Evolutionary conservation across 2,113 vertebrate genomes (phyloP).

Genomic region (Tachysurus vachellii): DNA sequence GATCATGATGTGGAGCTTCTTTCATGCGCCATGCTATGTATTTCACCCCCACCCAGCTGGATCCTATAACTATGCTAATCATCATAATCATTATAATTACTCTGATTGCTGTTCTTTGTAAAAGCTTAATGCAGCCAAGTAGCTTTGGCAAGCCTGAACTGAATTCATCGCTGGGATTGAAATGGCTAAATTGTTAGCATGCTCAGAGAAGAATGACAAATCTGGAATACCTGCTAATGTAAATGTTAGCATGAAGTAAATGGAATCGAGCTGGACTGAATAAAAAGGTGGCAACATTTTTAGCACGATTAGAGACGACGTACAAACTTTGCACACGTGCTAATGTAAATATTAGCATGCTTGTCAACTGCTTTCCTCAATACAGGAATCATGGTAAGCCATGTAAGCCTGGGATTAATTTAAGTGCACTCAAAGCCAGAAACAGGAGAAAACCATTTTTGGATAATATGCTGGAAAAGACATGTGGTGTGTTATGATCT

Average conservation of each 20-base stretch:
- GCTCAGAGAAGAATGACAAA: background rate
- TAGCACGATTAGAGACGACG: background rate
- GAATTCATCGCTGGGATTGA: background rate
- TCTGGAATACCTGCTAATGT: background rate
- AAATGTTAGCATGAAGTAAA: background rate
- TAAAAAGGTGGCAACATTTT: conserved; percentile 5
- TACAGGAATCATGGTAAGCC: background rate
- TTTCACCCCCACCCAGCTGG: background rate
- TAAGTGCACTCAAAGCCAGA: conserved; percentile 28
- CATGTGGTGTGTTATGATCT: background rate
- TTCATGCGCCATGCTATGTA: background rate
- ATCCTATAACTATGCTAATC: conserved; percentile 27
- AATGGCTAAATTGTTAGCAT: conserved; percentile 25
- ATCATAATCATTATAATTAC: conserved; percentile 33
- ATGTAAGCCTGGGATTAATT: conserved; percentile 27
- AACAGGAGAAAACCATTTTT: conserved; percentile 6
- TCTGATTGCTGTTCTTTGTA: conserved; percentile 19
- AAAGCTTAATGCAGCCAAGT: conserved; percentile 8
- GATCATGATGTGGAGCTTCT: background rate
- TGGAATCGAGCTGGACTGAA: background rate
- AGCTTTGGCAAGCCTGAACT: conserved; percentile 23
- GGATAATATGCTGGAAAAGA: background rate
- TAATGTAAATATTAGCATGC: conserved; percentile 20
- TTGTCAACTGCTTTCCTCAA: background rate
- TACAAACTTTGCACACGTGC: background rate